Evolutionary conservation across 2,888 invertebrate species (phyloP), one percentile per base, ranked within the genome.

Genomic region (Amphipyra tragopoginis): DNA sequence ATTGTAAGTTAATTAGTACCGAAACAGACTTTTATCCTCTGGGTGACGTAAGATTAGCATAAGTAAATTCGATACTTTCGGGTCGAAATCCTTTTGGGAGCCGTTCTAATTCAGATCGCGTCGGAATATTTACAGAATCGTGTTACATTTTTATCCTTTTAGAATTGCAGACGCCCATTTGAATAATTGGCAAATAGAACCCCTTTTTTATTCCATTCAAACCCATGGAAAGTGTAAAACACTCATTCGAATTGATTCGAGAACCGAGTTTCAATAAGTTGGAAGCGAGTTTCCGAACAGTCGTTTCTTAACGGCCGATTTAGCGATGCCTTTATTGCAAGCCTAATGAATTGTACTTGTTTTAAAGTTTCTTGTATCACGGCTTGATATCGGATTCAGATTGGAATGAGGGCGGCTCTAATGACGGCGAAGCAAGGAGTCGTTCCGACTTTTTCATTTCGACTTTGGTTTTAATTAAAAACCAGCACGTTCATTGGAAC

Each of bases 21-120:
- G 79, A 84, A 89, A 87, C 83, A 84, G 86, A 83, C 79, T 87
- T 82, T 85, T 78, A 82, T 90, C 91, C 90, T 88, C 61, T 52
- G 90, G 88, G 92, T 90, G 87, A 88, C 86, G 86, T 90, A 78
- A 85, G 84, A 92, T 92, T 92, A 90, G 86, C 92, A 91, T 92
- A 92, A 91, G 86, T 85, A 91, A 92, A 91, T 91, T 90, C 86
- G 86, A 90, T 88, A 88, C 86, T 86, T 86, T 83, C 78, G 71
- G 72, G 62, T 77, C 73, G 62, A 83, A 85, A 86, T 81, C 83
- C 87, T 83, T 83, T 82, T 70, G 86, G 86, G 86, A 77, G 80
- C 80, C 81, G 77, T 85, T 86, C 82, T 86, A 88, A 88, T 90
- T 90, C 86, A 82, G 81, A 84, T 85, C 82, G 84, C 73, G 83